phyloP scores from a whole-genome alignment of 2,888 invertebrate species.

The Glaucopsyche alexis region DNA sequence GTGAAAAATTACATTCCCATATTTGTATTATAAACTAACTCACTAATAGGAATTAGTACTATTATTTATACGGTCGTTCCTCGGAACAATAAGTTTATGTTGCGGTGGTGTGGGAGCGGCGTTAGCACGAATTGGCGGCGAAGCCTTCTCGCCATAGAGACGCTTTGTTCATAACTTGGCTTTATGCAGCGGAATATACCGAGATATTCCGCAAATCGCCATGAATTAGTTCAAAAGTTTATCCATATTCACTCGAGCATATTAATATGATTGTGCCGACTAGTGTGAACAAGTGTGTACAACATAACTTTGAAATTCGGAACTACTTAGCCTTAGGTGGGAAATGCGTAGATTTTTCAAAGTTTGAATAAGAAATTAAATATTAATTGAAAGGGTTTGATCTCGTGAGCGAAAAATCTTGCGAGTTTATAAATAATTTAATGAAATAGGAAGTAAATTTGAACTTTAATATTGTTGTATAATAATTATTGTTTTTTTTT shows the following conservation, averaged over 20 bases:
- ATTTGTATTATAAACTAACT: neutral
- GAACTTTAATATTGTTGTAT: too few relatives aligned
- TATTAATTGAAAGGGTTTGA: too few relatives aligned
- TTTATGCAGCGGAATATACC: slow-evolving; percentile 18
- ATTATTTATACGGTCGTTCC: slow-evolving; percentile 21
- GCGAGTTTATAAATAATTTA: too few relatives aligned
- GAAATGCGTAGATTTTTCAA: neutral
- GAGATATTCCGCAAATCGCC: slow-evolving; percentile 24
- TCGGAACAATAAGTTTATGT: neutral
- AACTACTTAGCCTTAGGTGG: neutral
- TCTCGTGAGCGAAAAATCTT: too few relatives aligned
- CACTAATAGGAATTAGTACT: slow-evolving; percentile 13
- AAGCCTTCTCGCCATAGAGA: slow-evolving; percentile 16
- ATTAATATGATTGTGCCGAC: slow-evolving; percentile 25
- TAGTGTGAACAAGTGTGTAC: slow-evolving; percentile 9
- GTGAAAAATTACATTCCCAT: neutral
- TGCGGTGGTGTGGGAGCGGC: neutral
- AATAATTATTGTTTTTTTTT: too few relatives aligned
- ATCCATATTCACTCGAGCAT: slow-evolving; percentile 27
- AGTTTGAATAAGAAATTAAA: too few relatives aligned
- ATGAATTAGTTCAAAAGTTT: slow-evolving; percentile 28
- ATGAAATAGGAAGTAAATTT: too few relatives aligned
- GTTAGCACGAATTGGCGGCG: slow-evolving; percentile 14
- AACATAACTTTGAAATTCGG: slow-evolving; percentile 9
- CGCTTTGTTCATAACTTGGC: slow-evolving; percentile 28